Evolutionary conservation across 2,888 invertebrate species (phyloP), one percentile per base, ranked within the genome.

Genomic region (Aspidiotus rigidus): DNA sequence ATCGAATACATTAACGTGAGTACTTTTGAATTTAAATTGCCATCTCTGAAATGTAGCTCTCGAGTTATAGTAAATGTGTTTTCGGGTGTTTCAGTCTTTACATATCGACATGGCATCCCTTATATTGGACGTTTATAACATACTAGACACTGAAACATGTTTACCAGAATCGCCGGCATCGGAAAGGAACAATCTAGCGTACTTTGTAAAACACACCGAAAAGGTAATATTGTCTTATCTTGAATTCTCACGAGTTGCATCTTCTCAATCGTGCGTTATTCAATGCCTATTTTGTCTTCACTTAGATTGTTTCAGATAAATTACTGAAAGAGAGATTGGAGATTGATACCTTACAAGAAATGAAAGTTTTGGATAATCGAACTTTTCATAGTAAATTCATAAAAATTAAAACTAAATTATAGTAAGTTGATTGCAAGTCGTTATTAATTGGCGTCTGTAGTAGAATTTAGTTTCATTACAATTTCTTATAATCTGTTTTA

Each of bases 371-470:
- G 63, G 90, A 89, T 76, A 93, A 93, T 77, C 89, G 89, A 77
- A 89, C 86, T 74, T 93, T 93, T 80, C 90, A 91, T 78, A 91
- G 92, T 60, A 95, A 93, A 79, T 96, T 95, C 79, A 96, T 98
- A 75, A 95, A 95, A 85, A 90, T 94, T 71, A 98, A 97, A 82
- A 98, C 98, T 62, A 94, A 95, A 80, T 81, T 98, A 76, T 98
- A 95, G 95, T 96, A 84, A 87, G 94, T 89, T 57, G 28, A 3
- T 28, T 28, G 28, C 28, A 5, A 13, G 13, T 56, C 8, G 42
- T 62, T 15, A 42, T 16, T 39, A 28, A 41, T 42, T 13, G 28
- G 28, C 28, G 2, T 28, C 28, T 28, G 17, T 62, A 49, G 17
- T 39, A 15, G 49, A 57, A 49, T 11, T 57, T 1, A 11, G 6